phyloP scores from a whole-genome alignment of 2,113 vertebrate species.

The Brachyistius frenatus region DNA sequence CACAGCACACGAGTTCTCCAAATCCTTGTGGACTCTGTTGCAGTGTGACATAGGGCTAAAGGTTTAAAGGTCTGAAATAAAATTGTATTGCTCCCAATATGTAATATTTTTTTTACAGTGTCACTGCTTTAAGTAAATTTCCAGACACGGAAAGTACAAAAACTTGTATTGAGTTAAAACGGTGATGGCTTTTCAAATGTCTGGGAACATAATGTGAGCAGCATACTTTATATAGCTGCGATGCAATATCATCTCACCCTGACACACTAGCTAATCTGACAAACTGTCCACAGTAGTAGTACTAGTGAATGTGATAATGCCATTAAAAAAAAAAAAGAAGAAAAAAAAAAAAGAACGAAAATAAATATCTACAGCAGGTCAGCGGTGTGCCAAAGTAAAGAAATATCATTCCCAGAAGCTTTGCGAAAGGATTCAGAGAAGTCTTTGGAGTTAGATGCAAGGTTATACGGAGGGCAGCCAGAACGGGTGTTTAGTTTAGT shows the following conservation, averaged over 20 bases:
- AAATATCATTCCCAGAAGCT: slow-evolving; percentile 80
- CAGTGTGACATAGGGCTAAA: neutral
- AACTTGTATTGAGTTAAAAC: slow-evolving; percentile 5
- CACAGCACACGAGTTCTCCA: neutral
- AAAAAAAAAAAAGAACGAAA: slow-evolving; percentile 45
- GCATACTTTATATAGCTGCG: neutral
- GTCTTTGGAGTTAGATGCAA: slow-evolving; percentile 76
- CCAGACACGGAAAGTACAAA: slow-evolving; percentile 5
- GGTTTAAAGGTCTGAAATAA: slow-evolving; percentile 35
- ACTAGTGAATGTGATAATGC: slow-evolving; percentile 42
- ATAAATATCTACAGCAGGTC: slow-evolving; percentile 72
- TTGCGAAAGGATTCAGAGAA: slow-evolving; percentile 72
- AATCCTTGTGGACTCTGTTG: slow-evolving; percentile 3
- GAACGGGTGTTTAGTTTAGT: slow-evolving; percentile 70
- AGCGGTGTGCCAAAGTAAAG: slow-evolving; percentile 73
- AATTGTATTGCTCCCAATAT: slow-evolving; percentile 1
- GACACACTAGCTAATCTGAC: slow-evolving; percentile 12
- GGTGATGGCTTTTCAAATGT: neutral
- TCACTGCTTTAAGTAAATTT: slow-evolving; percentile 19
- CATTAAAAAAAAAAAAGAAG: slow-evolving; percentile 54
- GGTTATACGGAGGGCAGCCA: slow-evolving; percentile 78
- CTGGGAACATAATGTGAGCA: neutral
- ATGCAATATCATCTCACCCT: slow-evolving; percentile 8
- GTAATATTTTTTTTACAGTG: neutral
- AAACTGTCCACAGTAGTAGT: slow-evolving; percentile 51